phyloP scores from a whole-genome alignment of 2,797 vertebrate genomes.

The Stomatorhinus walkeri region DNA sequence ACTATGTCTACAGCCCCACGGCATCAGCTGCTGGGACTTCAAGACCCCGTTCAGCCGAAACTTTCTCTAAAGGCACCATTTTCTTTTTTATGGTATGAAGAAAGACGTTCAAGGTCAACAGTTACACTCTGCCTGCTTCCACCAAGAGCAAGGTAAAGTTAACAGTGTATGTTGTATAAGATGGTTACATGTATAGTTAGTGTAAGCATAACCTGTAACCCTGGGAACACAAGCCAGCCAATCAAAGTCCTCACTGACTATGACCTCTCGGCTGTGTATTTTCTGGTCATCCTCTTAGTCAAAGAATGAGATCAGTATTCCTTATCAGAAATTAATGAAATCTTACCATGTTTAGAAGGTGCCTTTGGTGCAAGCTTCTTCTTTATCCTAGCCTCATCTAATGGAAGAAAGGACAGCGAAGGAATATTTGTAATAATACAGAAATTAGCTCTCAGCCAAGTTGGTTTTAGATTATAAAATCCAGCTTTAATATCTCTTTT shows the following conservation, averaged over 20 bases:
- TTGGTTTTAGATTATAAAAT: background rate
- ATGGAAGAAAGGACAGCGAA: slow-evolving; percentile 25
- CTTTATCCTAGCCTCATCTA: slow-evolving; percentile 93
- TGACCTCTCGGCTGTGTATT: background rate
- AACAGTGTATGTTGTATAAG: background rate
- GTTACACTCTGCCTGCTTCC: background rate
- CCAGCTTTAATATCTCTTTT: background rate
- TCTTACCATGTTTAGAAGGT: slow-evolving; percentile 80
- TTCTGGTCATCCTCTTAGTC: background rate
- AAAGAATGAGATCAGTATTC: background rate
- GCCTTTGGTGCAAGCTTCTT: slow-evolving; percentile 90
- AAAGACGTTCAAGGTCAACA: background rate
- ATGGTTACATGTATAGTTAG: background rate
- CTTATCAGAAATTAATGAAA: background rate
- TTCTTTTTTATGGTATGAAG: background rate
- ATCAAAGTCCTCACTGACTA: background rate
- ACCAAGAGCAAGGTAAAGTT: background rate
- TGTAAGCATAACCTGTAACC: background rate
- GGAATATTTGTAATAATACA: slow-evolving; percentile 27
- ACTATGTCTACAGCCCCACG: background rate
- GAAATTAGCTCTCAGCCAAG: background rate
- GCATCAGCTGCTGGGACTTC: background rate
- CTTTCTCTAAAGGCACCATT: background rate
- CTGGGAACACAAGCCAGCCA: background rate
- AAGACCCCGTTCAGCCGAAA: background rate